Evolutionary conservation across 2,113 vertebrate species (phyloP).

Genomic region (Dissostichus mawsoni): DNA sequence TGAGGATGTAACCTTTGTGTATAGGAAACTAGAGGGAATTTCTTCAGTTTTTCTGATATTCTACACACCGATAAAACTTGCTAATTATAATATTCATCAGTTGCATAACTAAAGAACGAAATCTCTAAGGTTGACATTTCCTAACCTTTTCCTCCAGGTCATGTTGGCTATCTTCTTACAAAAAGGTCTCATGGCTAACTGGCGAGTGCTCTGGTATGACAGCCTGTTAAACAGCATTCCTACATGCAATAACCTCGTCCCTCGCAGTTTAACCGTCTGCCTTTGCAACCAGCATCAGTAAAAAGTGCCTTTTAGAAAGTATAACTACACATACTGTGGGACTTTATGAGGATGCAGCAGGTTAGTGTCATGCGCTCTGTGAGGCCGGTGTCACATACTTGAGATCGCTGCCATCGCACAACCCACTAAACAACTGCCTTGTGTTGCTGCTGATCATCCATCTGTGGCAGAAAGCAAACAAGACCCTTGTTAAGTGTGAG

Average conservation of each 20-base stretch:
- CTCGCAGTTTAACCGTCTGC: conserved; percentile 62
- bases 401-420: conserved; percentile 56
- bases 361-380: conserved; percentile 49
- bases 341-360: conserved; percentile 49
- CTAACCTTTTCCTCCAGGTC: conserved; percentile 33
- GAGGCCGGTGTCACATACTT: conserved; percentile 56
- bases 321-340: conserved; percentile 45
- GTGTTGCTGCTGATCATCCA: conserved; percentile 57
- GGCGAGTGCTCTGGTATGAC: conserved; percentile 47
- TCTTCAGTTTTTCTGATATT: neutral
- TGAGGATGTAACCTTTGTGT: neutral
- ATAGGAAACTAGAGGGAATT: neutral
- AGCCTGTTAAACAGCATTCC: conserved; percentile 75
- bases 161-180: neutral
- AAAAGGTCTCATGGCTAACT: conserved; percentile 37
- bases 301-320: conserved; percentile 55
- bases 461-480: conserved; percentile 67
- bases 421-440: conserved; percentile 72
- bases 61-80: neutral
- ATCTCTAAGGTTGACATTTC: neutral
- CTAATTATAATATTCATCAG: neutral
- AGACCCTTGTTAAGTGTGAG: conserved; percentile 52
- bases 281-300: conserved; percentile 63
- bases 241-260: conserved; percentile 54
- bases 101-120: neutral